Evolutionary conservation across 2,888 invertebrate genomes (phyloP).

Genomic region (Deilephila elpenor): DNA sequence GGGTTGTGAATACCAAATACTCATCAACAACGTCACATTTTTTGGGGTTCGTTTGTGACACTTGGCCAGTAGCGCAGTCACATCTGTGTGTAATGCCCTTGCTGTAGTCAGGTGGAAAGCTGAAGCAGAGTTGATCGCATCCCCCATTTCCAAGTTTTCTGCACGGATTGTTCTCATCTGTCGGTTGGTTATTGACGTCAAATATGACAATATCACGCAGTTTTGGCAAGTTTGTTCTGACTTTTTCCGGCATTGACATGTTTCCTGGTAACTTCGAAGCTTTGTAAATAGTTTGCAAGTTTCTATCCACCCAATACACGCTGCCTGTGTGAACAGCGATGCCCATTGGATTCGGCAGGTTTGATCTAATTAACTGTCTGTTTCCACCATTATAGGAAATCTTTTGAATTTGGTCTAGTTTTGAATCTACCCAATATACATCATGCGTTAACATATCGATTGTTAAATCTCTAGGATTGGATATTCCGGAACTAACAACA

Average conservation of each 20-base stretch:
- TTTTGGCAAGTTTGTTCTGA: conserved; percentile 93
- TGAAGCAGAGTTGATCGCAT: conserved; percentile 98
- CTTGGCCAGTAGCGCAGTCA: conserved; percentile 95
- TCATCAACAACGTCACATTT: conserved; percentile 94
- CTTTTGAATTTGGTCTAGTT: conserved; percentile 96
- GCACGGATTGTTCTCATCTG: conserved; percentile 92
- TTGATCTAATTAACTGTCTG: conserved; percentile 92
- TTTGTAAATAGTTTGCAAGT: conserved; percentile 92
- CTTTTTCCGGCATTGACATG: conserved; percentile 87
- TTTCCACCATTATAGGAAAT: conserved; percentile 93
- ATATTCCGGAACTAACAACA: conserved; percentile 95
- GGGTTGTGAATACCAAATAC: conserved; percentile 96
- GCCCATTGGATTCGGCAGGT: conserved; percentile 97
- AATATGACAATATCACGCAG: conserved; percentile 96
- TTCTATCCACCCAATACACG: conserved; percentile 98
- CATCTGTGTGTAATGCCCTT: conserved; percentile 87
- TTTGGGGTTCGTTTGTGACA: conserved; percentile 86
- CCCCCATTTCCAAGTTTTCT: conserved; percentile 90
- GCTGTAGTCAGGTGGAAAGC: conserved; percentile 89
- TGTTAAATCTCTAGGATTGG: conserved; percentile 94
- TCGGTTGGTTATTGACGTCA: conserved; percentile 94
- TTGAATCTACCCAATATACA: conserved; percentile 98
- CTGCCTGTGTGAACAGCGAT: conserved; percentile 93
- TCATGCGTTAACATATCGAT: conserved; percentile 97
- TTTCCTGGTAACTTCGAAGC: conserved; percentile 92